These are phyloP conservation scores for Agapostemon virescens DNA, from an alignment of 2,888 invertebrate genomes.

Conservation along the genomic window DNA sequence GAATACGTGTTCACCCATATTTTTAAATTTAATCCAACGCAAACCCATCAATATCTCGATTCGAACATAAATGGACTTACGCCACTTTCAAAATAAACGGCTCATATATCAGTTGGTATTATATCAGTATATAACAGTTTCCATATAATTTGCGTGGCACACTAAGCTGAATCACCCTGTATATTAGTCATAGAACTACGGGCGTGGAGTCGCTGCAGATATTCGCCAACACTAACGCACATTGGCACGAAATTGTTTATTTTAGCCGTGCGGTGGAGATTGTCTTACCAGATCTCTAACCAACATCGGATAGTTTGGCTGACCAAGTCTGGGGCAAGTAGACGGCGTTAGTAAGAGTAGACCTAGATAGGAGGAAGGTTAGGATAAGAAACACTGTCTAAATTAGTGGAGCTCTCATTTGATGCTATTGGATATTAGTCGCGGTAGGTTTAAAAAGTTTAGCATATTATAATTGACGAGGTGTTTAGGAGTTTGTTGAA, in stretches of 20 bases:
- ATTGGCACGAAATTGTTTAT: slow-evolving; percentile 4
- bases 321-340: neutral
- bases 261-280: slow-evolving; percentile 14
- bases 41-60: too few species aligned
- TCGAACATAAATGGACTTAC: too few species aligned
- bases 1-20: too few species aligned
- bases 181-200: neutral
- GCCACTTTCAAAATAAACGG: too few species aligned
- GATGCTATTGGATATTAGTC: neutral
- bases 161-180: neutral
- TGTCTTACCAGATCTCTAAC: slow-evolving; percentile 15
- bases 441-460: neutral
- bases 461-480: neutral
- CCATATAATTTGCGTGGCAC: neutral
- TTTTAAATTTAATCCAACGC: too few species aligned
- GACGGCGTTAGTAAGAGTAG: slow-evolving; percentile 3
- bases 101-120: too few species aligned
- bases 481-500: neutral
- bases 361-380: neutral
- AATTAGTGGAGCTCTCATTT: neutral
- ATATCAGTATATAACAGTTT: too few species aligned
- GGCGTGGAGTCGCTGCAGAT: neutral
- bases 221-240: neutral
- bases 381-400: slow-evolving; percentile 12
- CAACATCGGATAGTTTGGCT: slow-evolving; percentile 8